phyloP scores from a whole-genome alignment of 2,113 vertebrate genomes.

The Cygnus atratus region DNA sequence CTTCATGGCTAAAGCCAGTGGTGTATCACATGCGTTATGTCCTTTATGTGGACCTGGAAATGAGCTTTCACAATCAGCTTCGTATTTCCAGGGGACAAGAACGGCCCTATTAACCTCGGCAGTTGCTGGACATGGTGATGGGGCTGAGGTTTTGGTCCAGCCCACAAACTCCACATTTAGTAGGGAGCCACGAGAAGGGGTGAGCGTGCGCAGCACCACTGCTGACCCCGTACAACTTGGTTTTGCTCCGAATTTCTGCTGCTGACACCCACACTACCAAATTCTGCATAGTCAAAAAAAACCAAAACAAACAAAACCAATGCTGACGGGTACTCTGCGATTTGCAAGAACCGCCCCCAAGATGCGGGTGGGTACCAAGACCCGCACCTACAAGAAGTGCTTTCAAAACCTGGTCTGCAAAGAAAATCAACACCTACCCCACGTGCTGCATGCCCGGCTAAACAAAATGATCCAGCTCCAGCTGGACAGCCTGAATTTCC shows the following conservation, averaged over 20 bases:
- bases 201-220: background rate
- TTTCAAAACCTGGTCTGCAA: background rate
- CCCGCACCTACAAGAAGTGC: background rate
- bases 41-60: background rate
- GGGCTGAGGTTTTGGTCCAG: background rate
- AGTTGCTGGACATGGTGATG: background rate
- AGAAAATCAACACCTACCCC: background rate
- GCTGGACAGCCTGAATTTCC: background rate
- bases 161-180: rapidly evolving
- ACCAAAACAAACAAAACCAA: rapidly evolving
- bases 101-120: background rate
- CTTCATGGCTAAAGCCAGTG: background rate
- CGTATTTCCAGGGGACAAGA: rapidly evolving
- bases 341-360: background rate
- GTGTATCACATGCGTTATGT: background rate
- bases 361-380: rapidly evolving
- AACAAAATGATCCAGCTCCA: background rate
- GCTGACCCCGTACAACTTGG: rapidly evolving
- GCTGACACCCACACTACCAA: background rate
- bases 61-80: background rate
- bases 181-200: rapidly evolving
- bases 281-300: background rate
- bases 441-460: rapidly evolving
- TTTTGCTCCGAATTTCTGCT: rapidly evolving
- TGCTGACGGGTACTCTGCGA: rapidly evolving